Percentiles rank a stretch among this genome's conserved stretches.
Conservation (phyloP, 2,797 vertebrate species). For the Falco novaeseelandiae region DNA sequence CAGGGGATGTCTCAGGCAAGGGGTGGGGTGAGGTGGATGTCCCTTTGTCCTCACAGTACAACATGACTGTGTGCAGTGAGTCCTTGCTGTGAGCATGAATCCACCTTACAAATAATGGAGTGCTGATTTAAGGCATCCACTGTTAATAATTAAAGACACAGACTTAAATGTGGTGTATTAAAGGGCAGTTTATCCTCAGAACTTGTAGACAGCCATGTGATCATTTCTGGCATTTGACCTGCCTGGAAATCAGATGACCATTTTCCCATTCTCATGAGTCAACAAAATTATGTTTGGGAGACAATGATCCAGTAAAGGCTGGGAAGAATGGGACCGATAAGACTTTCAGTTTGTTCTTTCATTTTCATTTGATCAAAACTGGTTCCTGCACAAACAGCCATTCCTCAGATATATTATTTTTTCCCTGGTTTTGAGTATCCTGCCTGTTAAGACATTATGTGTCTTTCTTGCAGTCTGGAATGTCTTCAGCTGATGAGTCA, state of each 20-base stretch:
- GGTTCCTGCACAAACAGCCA: neutral
- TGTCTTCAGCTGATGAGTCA: neutral
- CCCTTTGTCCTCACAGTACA: neutral
- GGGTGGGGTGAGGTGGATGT: neutral
- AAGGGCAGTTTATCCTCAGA: neutral
- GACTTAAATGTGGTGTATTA: neutral
- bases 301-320: neutral
- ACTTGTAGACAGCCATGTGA: neutral
- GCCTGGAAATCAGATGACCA: slow-evolving; percentile 45
- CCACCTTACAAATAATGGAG: neutral
- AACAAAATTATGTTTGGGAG: neutral
- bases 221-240: slow-evolving; percentile 5
- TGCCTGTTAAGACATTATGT: neutral
- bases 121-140: neutral
- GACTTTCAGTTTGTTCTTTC: neutral
- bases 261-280: slow-evolving; percentile 22
- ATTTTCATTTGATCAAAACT: neutral
- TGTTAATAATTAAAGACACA: neutral
- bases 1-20: neutral
- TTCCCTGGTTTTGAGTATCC: neutral
- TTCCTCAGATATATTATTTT: neutral
- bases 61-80: neutral
- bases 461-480: neutral
- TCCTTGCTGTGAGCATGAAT: neutral
- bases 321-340: neutral